A percentile compares a stretch with the other conserved stretches of the same genome.
phyloP scores from a whole-genome alignment of 2,888 invertebrate genomes.

The Proisotoma minuta region DNA sequence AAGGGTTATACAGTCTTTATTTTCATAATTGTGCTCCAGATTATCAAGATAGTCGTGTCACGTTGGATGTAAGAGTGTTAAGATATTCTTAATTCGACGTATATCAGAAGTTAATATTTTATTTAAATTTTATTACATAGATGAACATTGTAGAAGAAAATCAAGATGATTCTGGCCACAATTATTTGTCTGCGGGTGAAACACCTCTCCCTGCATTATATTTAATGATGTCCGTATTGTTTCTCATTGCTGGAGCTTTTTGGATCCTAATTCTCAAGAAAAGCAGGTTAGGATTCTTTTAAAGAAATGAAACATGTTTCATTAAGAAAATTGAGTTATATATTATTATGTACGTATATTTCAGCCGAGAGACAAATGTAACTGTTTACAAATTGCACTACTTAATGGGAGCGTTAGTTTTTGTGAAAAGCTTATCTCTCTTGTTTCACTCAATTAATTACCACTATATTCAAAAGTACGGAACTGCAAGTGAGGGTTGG shows the following conservation, averaged over 20 bases:
- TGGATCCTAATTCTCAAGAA: slow-evolving; percentile 85
- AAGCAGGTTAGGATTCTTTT: slow-evolving; percentile 58
- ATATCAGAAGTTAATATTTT: slow-evolving; percentile 10
- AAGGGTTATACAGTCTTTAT: slow-evolving; percentile 89
- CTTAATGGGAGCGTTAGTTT: slow-evolving; percentile 89
- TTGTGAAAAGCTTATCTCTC: slow-evolving; percentile 82
- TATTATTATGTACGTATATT: slow-evolving; percentile 40
- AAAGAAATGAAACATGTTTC: background rate
- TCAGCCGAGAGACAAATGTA: slow-evolving; percentile 57
- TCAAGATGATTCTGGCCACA: slow-evolving; percentile 59
- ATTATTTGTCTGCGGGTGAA: slow-evolving; percentile 90
- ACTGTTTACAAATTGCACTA: slow-evolving; percentile 91
- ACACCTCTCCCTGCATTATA: slow-evolving; percentile 91
- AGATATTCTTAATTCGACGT: background rate
- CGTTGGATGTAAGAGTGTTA: slow-evolving; percentile 63
- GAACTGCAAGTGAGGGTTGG: slow-evolving; percentile 95
- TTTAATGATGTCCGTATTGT: slow-evolving; percentile 83
- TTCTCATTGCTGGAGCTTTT: slow-evolving; percentile 80
- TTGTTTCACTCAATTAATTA: slow-evolving; percentile 93
- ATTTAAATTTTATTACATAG: slow-evolving; percentile 54
- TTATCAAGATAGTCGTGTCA: slow-evolving; percentile 52
- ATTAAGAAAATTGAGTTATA: slow-evolving; percentile 2
- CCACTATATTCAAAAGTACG: slow-evolving; percentile 87
- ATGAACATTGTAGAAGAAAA: slow-evolving; percentile 76
- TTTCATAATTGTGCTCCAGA: slow-evolving; percentile 81